A percentile compares a stretch with the other conserved stretches of the same genome.
These are phyloP conservation scores for Sternotherus odoratus DNA, from an alignment of 2,797 vertebrate genomes.

Conservation along the genomic window DNA sequence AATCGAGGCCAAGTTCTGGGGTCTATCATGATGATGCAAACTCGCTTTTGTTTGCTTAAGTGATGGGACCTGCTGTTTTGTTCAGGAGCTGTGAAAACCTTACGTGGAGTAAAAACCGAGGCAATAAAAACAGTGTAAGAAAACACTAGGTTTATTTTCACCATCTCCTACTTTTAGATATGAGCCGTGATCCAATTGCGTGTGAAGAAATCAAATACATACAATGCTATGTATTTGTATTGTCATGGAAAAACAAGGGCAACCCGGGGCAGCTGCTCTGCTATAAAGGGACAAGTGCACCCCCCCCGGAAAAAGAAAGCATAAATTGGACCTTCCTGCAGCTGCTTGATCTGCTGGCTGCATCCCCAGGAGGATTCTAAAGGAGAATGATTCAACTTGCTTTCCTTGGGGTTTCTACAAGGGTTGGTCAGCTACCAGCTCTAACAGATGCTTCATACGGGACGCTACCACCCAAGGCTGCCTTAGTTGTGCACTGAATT, in stretches of 20 bases:
- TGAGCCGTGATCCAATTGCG: not conserved
- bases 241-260: not conserved
- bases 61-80: not conserved
- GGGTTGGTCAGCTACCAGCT: not conserved
- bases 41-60: rapidly evolving
- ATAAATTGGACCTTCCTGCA: not conserved
- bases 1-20: not conserved
- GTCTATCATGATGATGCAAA: not conserved
- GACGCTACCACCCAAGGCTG: not conserved
- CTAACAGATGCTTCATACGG: not conserved
- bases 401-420: not conserved
- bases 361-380: not conserved
- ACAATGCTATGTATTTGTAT: no score
- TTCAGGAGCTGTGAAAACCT: not conserved
- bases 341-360: not conserved
- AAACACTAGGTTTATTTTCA: not conserved
- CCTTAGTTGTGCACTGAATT: not conserved
- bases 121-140: rapidly evolving
- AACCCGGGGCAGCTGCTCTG: not conserved
- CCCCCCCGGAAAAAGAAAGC: not conserved
- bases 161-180: not conserved
- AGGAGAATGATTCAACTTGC: not conserved
- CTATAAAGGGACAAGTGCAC: not conserved
- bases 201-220: not conserved
- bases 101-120: not conserved